Evolutionary conservation across 2,888 invertebrate genomes (phyloP), one percentile per base, ranked within the genome.

Genomic region (Andrena minutula): DNA sequence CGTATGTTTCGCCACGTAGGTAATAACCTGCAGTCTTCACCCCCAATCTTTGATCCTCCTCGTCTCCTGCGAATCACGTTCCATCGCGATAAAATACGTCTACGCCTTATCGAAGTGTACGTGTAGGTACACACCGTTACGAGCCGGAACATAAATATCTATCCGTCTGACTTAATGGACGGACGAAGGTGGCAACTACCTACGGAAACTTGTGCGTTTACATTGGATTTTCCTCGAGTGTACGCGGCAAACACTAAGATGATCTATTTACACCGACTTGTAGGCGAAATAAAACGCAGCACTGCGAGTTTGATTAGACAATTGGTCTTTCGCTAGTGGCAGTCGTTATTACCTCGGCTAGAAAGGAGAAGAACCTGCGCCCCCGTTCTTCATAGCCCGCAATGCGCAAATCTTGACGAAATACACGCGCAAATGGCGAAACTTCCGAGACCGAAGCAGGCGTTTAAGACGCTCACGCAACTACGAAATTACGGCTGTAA

Each of bases 341-440:
- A 71, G 80, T 77, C 77, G 41, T 84, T 73, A 77, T 53, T 71
- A 75, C 75, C 82, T 28, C 53, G 68, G 56, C 49, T 64, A 68
- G 70, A 56, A 77, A 51, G 66, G 32, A 23, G 58, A 70, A 60
- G 74, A 84, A 84, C 75, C 77, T 77, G 64, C 61, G 61, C 73
- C 58, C 71, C 49, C 73, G 64, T 60, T 51, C 35, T 73, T 73
- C 70, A 60, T 30, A 69, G 63, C 35, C 78, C 60, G 80, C 79
- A 66, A 79, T 70, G 72, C 70, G 75, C 78, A 85, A 86, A 80
- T 87, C 85, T 68, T 70, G 28, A 16, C 51, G 70, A 41, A 63
- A 70, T 41, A 77, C 73, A 69, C 72, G 63, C 56, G 10, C 30
- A 61, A 56, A 69, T 35, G 23, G 56, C 61, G 66, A 49, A 69